A percentile compares a stretch with the other conserved stretches of the same genome.
Conservation (phyloP, 2,113 vertebrate species). For the Perccottus glenii region DNA sequence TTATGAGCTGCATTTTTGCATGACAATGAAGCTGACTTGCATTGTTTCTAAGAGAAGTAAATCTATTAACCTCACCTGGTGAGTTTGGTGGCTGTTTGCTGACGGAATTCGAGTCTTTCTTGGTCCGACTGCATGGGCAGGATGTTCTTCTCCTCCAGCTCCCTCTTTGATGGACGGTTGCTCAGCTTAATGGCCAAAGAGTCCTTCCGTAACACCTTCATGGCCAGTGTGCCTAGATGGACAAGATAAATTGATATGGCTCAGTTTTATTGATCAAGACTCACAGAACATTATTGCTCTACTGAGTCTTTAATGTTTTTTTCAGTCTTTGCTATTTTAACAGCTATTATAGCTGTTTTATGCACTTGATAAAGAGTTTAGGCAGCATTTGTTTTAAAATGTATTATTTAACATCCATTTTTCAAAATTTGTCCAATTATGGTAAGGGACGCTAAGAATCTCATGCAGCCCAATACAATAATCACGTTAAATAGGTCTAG, state of each 20-base stretch:
- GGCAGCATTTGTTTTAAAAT: too few species aligned
- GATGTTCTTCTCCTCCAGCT: constrained; percentile 98
- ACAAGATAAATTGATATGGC: not conserved
- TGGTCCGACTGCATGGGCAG: constrained; percentile 93
- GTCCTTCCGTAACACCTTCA: constrained; percentile 95
- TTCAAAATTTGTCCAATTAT: too few species aligned
- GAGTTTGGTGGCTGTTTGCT: constrained; percentile 96
- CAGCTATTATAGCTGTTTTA: too few species aligned
- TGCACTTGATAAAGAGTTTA: too few species aligned
- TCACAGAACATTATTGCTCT: not conserved
- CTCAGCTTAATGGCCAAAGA: constrained; percentile 97
- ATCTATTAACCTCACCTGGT: constrained; percentile 82
- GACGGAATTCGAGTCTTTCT: constrained; percentile 89
- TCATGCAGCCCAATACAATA: too few species aligned
- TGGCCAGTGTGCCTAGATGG: constrained; percentile 87
- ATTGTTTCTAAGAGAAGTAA: not conserved
- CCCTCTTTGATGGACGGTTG: constrained; percentile 93
- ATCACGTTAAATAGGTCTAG: too few species aligned
- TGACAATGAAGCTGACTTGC: not conserved
- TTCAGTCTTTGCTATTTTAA: too few species aligned
- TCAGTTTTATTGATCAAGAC: not conserved
- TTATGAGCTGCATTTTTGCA: not conserved
- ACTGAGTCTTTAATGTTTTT: not conserved
- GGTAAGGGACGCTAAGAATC: too few species aligned
- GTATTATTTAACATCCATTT: too few species aligned